Conservation (phyloP, 2,113 vertebrate species). For the Alethe diademata region DNA sequence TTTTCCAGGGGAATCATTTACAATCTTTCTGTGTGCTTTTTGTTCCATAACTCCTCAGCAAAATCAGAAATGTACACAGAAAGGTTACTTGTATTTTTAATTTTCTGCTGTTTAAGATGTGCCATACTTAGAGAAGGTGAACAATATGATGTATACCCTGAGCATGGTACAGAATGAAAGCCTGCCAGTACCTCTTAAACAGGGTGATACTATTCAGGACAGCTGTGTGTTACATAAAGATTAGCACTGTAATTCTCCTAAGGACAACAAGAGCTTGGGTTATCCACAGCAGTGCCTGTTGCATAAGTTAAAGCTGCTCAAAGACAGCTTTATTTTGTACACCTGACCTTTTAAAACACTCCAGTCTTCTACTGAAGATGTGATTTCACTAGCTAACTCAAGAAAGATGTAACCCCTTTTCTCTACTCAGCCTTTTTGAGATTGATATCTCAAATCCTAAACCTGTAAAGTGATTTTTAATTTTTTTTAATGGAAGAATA, state of each 20-base stretch:
- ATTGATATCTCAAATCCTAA: neutral
- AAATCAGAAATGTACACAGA: neutral
- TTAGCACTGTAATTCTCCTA: slow-evolving; percentile 52
- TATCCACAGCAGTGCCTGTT: slow-evolving; percentile 56
- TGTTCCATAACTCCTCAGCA: neutral
- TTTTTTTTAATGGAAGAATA: neutral
- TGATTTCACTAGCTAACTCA: neutral
- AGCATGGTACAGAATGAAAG: neutral
- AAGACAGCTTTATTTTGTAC: slow-evolving; percentile 43
- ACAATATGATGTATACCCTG: neutral
- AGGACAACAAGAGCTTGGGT: slow-evolving; percentile 42
- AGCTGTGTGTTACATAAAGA: slow-evolving; percentile 45
- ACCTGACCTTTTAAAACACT: slow-evolving; percentile 27
- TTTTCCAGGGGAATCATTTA: neutral
- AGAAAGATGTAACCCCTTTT: neutral
- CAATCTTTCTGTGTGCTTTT: neutral
- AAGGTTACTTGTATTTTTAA: neutral
- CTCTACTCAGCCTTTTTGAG: neutral
- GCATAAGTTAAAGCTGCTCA: slow-evolving; percentile 66
- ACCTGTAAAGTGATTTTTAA: neutral
- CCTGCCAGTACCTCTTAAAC: neutral
- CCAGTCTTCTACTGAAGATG: neutral
- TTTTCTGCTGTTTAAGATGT: neutral
- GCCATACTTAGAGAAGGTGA: neutral
- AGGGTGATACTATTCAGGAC: slow-evolving; percentile 39